Evolutionary conservation across 2,888 invertebrate species (phyloP), one percentile per base, ranked within the genome.

Genomic region (Acrocyrtus sp.): DNA sequence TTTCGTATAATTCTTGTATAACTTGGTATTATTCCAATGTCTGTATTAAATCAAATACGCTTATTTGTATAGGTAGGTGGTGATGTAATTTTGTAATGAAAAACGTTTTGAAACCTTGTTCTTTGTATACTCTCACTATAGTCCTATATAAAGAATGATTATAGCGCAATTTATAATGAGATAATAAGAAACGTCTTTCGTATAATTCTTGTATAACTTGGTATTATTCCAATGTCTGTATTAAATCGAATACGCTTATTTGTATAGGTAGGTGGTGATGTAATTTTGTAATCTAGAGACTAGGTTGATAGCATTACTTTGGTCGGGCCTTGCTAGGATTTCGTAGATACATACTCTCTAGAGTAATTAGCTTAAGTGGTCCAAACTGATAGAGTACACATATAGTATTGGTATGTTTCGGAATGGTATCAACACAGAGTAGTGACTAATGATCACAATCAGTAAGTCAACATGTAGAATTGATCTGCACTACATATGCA

Each of bases 311-410:
- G 34, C 5, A 34, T 34, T 34, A 34, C 34, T 5, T 34, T 34
- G 12, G 12, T 34, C 34, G 34, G 34, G 5, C 34, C 12, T 34
- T 12, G n/a, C n/a, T n/a, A n/a, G n/a, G n/a, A 57, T 39, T n/a
- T 45, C 24, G 22, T 45, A n/a, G n/a, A n/a, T n/a, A n/a, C n/a
- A 45, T 45, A 58, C 26, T 24, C 57, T 45, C 57, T 24, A 26
- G 45, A 45, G 57, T 58, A 58, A 58, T 58, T 58, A 58, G 57
- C 22, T 22, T 43, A 58, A 58, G 57, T 58, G 57, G 24, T 58
- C 17, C 26, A 15, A 21, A 10, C 41, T 34, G 34, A 34, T 5
- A 34, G 34, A 34, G 34, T n/a, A n/a, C n/a, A n/a, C n/a, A n/a
- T n/a, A n/a, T n/a, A n/a, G n/a, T n/a, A n/a, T n/a, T n/a, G n/a